A percentile compares a stretch with the other conserved stretches of the same genome.
Conservation (phyloP, 2,113 vertebrate species). For the Rynchops niger region DNA sequence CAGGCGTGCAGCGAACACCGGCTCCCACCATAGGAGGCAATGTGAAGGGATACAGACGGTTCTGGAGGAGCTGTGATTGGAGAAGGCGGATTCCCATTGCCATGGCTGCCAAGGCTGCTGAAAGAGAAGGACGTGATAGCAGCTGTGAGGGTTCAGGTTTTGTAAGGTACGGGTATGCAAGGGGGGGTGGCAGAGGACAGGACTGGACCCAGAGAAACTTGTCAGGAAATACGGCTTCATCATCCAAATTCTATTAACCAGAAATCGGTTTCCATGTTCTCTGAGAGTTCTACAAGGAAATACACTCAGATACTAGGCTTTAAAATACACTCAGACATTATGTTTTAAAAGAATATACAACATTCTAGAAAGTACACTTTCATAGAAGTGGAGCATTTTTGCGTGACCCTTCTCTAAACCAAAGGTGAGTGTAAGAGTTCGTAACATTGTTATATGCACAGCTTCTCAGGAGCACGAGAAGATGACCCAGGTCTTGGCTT, state of each 20-base stretch:
- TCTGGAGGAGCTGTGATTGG: background rate
- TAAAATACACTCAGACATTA: background rate
- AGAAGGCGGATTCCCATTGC: background rate
- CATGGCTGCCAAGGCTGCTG: background rate
- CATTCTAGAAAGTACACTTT: background rate
- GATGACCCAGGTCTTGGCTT: background rate
- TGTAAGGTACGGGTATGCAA: background rate
- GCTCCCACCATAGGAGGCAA: accelerated
- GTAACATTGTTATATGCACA: background rate
- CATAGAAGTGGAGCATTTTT: background rate
- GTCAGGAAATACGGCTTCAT: background rate
- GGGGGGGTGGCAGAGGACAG: background rate
- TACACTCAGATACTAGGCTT: background rate
- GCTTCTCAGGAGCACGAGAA: background rate
- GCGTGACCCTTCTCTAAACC: conserved; percentile 2
- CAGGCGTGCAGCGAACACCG: accelerated
- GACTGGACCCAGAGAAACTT: background rate
- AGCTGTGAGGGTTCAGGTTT: background rate
- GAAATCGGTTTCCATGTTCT: background rate
- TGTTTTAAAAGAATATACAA: background rate
- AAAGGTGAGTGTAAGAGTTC: background rate
- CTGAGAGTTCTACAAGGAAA: background rate
- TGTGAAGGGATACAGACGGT: background rate
- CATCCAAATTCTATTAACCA: background rate
- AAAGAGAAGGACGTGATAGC: background rate